These are phyloP conservation scores for Verasper variegatus DNA, from an alignment of 2,113 vertebrate species.

Conservation along the genomic window DNA sequence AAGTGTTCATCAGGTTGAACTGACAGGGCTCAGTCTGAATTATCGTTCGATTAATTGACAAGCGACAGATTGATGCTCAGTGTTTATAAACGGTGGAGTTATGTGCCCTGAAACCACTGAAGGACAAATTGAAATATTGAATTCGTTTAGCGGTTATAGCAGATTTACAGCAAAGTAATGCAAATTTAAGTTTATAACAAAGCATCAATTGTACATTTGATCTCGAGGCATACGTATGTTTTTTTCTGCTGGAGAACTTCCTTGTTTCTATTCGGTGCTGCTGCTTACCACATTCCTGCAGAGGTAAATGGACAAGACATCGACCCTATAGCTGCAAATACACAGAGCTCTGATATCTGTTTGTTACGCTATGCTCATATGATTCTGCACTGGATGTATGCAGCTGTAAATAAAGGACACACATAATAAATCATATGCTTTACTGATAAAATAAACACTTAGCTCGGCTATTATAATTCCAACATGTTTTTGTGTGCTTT, in stretches of 20 bases:
- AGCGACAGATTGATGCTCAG: background rate
- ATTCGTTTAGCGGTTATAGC: too few species aligned
- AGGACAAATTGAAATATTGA: too few species aligned
- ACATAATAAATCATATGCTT: background rate
- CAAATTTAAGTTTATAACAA: too few species aligned
- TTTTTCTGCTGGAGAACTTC: too few species aligned
- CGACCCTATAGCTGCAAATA: background rate
- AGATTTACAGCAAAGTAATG: too few species aligned
- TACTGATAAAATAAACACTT: background rate
- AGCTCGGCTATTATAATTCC: background rate
- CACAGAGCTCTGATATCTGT: background rate
- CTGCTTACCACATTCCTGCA: background rate
- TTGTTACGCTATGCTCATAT: background rate
- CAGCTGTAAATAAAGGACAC: background rate
- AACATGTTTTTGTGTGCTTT: background rate
- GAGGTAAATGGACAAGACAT: background rate
- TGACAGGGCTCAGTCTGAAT: background rate
- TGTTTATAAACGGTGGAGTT: background rate
- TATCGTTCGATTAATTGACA: background rate
- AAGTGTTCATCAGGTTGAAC: background rate
- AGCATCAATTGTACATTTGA: too few species aligned
- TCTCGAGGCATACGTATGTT: too few species aligned
- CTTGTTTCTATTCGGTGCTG: too few species aligned
- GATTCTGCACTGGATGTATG: background rate
- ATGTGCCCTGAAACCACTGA: background rate